Evolutionary conservation across 2,888 invertebrate species (phyloP), one percentile per base, ranked within the genome.

Genomic region (Stramonita haemastoma): DNA sequence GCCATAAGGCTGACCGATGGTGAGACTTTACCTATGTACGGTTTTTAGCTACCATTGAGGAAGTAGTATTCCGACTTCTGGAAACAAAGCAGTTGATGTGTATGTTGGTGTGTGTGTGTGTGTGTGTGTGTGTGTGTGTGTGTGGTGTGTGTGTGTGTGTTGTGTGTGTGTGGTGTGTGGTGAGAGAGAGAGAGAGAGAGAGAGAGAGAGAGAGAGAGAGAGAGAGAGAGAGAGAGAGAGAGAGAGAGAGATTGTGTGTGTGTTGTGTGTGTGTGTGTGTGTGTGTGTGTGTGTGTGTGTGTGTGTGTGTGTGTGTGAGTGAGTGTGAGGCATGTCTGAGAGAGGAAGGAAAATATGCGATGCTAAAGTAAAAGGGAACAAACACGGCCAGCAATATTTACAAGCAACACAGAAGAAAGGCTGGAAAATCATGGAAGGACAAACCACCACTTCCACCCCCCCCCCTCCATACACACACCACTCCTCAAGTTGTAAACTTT

Each of bases 281-380:
- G 77, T 77, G 77, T 77, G 77, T 77, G 77, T 77, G 77, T 77
- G 77, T 77, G 77, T 77, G 77, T 29, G 77, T 13, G 66, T 13
- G 66, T 66, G 5, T 66, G 66, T 13, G 13, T 13, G 13, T 13
- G 13, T 26, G 66, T 66, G 66, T 66, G 66, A 22, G 66, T 13
- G 4, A 17, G 66, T 2, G 66, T 19, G 60, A 15, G 60, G 60
- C 19, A 19, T 60, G 60, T 60, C 60, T 60, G 60, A 13, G 66
- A 66, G 66, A 66, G 66, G 26, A 13, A 66, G 66, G 66, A 26
- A 66, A 26, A 66, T 17, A 66, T 17, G 26, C 2, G 66, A 66
- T 1, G 66, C 17, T 22, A 13, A 66, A 66, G 66, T 6, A 66
- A 26, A 66, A 66, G 66, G 13, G 13, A 26, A 66, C 66, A 66